Conservation (phyloP, 2,113 vertebrate genomes). For the Aythya baeri region DNA sequence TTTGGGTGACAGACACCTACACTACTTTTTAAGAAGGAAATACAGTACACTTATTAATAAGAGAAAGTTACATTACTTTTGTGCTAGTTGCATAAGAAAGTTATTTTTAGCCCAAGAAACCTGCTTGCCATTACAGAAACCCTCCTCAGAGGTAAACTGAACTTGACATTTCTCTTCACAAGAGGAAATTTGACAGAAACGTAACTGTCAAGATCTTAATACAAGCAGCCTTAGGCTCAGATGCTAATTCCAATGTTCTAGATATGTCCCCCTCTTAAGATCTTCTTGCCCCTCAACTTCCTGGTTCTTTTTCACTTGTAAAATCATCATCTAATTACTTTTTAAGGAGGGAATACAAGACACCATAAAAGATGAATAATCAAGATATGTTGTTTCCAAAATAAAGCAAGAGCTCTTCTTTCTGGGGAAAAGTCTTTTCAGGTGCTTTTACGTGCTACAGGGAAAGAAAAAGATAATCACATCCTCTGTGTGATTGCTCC, state of each 20-base stretch:
- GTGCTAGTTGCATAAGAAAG: background rate
- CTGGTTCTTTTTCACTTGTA: background rate
- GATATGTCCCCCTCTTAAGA: background rate
- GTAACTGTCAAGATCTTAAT: background rate
- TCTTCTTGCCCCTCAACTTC: background rate
- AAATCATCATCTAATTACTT: background rate
- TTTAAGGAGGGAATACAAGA: background rate
- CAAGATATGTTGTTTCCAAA: background rate
- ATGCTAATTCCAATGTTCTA: background rate
- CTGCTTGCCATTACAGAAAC: background rate
- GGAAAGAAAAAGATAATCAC: background rate
- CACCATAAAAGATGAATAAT: background rate
- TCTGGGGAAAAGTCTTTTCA: background rate
- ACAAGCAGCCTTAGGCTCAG: background rate
- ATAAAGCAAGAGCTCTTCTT: background rate
- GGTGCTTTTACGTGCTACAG: background rate
- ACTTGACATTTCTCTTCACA: background rate
- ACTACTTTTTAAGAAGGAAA: background rate
- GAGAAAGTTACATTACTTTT: background rate
- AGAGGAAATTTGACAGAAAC: background rate
- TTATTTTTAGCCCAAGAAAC: background rate
- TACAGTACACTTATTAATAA: rapidly evolving
- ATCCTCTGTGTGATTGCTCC: background rate
- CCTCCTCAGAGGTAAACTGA: background rate
- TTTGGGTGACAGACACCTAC: background rate